Base-by-base conservation (phyloP, 64 coral and sea anemone species). In the Porites lutea region DNA sequence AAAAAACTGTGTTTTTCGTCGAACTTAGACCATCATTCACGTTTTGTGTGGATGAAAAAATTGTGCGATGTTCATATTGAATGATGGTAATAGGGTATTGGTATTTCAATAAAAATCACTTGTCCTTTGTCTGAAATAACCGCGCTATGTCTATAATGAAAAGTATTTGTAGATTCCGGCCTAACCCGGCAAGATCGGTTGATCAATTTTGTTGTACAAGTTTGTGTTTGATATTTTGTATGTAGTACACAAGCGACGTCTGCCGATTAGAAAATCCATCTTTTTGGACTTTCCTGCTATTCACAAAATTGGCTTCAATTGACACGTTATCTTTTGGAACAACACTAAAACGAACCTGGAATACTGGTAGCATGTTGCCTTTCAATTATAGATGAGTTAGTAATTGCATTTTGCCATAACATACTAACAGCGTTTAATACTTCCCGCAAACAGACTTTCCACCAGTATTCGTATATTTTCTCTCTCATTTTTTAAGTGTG, bases 351-450 rank as follows among this genome's bases (percentile, higher is more conserved):
- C 65, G 46, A 69, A 53, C 75, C 64, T 60, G 12, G 7, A 69
- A 85, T 71, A 23, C 79, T 77, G 72, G 59, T 47, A 47, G 43
- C 64, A 48, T 21, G 43, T 82, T 49, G 15, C 63, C 64, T 57
- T 79, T 95, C 83, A 95, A 92, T 95, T 88, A 90, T 89, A 89
- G 16, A 93, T 86, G 64, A 92, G 75, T 46, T 78, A 48, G 65
- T 96, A 96, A 96, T 92, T 87, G 47, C 92, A 96, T 37, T 37
- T 37, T 37, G 27, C 27, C 27, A 37, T 89, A 81, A 96, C 52
- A 88, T 55, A 46, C 13, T 73, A 82, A 51, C 72, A 27, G 49
- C 64, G 79, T 52, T 94, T 83, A 75, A 89, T 47, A 53, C 82
- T 82, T 51, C 74, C 57, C 64, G 21, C 19, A 81, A 43, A 16